phyloP scores from a whole-genome alignment of 2,113 vertebrate species.

The Sarotherodon lohbergeri region DNA sequence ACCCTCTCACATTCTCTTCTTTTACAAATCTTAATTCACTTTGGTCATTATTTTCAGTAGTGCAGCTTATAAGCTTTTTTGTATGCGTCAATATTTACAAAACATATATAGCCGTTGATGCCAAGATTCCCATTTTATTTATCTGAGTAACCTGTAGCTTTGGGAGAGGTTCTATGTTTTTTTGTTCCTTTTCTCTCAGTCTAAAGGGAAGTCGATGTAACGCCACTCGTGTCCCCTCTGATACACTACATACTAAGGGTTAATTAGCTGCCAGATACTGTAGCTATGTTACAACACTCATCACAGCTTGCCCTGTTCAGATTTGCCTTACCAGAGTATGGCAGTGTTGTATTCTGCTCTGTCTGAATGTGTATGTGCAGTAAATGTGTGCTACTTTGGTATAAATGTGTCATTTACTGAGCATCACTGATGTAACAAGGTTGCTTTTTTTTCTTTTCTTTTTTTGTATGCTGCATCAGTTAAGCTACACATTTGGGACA shows the following conservation, averaged over 20 bases:
- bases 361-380: constrained; percentile 36
- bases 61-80: constrained; percentile 82
- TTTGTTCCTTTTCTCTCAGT: neutral
- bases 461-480: neutral
- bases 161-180: neutral
- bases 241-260: constrained; percentile 28
- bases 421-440: neutral
- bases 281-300: constrained; percentile 19
- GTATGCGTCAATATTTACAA: constrained; percentile 48
- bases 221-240: constrained; percentile 1
- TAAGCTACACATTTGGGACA: neutral
- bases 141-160: constrained; percentile 9
- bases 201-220: constrained; percentile 29
- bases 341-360: constrained; percentile 38
- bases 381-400: neutral
- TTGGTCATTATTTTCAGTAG: constrained; percentile 38
- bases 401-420: constrained; percentile 1
- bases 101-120: constrained; percentile 29
- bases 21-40: constrained; percentile 21
- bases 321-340: constrained; percentile 64
- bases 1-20: constrained; percentile 56
- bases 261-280: constrained; percentile 37
- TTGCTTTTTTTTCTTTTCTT: neutral
- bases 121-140: constrained; percentile 45
- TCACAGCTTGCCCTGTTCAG: constrained; percentile 45